A percentile compares a stretch with the other conserved stretches of the same genome.
Conservation (phyloP, 1,140 invertebrate genomes). For the Trichonephila clavipes region DNA sequence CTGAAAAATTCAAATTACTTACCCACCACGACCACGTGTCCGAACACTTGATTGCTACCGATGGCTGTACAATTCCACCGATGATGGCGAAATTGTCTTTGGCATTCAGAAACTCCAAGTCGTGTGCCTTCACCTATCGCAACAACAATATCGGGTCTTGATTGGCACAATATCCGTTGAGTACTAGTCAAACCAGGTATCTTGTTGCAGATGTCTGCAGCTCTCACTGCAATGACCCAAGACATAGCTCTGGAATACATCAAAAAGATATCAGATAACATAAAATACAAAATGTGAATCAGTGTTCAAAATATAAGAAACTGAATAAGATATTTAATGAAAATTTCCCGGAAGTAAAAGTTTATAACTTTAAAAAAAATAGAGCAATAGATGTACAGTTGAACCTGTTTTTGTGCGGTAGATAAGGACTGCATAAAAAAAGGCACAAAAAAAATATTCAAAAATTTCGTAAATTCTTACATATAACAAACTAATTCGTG, state of each 20-base stretch:
- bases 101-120: conserved; percentile 88
- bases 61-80: conserved; percentile 92
- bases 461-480: too few relatives aligned
- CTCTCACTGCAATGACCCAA: conserved; percentile 78
- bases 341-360: too few relatives aligned
- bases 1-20: conserved; percentile 81
- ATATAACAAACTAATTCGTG: too few relatives aligned
- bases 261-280: too few relatives aligned
- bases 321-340: too few relatives aligned
- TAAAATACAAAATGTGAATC: too few relatives aligned
- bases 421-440: too few relatives aligned
- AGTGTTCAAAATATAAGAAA: too few relatives aligned
- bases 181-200: conserved; percentile 81
- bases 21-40: conserved; percentile 83
- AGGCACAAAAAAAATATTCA: too few relatives aligned
- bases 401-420: too few relatives aligned
- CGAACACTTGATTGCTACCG: conserved; percentile 69
- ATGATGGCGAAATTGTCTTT: conserved; percentile 91
- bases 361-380: too few relatives aligned
- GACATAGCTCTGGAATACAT: conserved; percentile 66
- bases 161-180: conserved; percentile 83
- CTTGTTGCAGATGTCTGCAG: conserved; percentile 79
- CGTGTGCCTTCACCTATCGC: conserved; percentile 81
- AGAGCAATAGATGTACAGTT: too few relatives aligned
- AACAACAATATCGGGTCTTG: conserved; percentile 83